Percentiles rank a stretch among this genome's conserved stretches.
phyloP scores from a whole-genome alignment of 2,113 vertebrate species.

The Microtus richardsoni region DNA sequence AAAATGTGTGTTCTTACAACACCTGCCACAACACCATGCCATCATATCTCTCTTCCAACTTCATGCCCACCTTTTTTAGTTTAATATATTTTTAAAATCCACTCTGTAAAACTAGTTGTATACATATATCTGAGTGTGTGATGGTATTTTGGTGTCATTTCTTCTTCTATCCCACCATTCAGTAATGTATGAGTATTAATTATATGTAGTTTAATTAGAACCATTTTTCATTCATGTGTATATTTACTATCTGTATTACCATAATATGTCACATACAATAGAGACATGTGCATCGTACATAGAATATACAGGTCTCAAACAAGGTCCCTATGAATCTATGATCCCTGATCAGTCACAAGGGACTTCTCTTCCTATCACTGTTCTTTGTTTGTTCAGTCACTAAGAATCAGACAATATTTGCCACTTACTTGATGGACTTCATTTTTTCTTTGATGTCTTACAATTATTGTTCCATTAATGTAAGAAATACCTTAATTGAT shows the following conservation, averaged over 20 bases:
- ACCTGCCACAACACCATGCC: no score
- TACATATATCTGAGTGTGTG: background rate
- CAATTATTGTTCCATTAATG: background rate
- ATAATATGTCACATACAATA: background rate
- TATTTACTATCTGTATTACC: background rate
- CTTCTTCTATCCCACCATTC: background rate
- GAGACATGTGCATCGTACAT: background rate
- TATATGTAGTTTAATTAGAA: background rate
- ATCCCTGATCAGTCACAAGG: no score
- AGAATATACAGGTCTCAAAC: background rate
- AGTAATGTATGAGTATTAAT: background rate
- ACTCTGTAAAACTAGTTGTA: background rate
- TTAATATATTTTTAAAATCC: background rate
- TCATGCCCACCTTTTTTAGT: background rate
- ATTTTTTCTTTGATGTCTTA: background rate
- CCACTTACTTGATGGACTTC: background rate
- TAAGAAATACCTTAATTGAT: background rate
- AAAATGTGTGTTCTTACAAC: no score
- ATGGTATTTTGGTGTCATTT: background rate
- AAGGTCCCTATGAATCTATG: background rate
- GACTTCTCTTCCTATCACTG: background rate
- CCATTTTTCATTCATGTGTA: background rate
- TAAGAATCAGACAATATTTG: background rate
- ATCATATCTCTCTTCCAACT: background rate
- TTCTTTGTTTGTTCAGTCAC: background rate